phyloP scores from a whole-genome alignment of 2,888 invertebrate genomes.

The Calameuta pallipes region DNA sequence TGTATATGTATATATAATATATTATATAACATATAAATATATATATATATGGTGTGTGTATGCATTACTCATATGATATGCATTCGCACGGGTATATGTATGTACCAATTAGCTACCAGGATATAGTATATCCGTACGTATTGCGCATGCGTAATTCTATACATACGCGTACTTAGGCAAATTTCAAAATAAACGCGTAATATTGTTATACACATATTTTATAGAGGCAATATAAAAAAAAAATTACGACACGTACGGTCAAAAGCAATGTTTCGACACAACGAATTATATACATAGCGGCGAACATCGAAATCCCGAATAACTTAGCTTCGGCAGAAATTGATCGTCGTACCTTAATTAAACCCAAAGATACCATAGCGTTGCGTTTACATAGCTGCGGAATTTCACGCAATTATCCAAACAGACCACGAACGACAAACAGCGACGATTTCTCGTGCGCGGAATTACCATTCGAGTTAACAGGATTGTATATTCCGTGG shows the following conservation, averaged over 20 bases:
- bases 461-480: neutral
- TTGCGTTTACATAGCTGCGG: neutral
- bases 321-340: slow-evolving; percentile 28
- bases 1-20: neutral
- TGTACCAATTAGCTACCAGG: neutral
- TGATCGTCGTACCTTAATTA: slow-evolving; percentile 7
- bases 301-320: slow-evolving; percentile 51
- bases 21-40: neutral
- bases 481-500: neutral
- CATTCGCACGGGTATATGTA: neutral
- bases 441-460: neutral
- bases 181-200: slow-evolving; percentile 23
- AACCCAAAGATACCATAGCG: neutral
- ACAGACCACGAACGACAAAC: neutral
- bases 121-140: neutral
- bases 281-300: slow-evolving; percentile 61
- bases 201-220: slow-evolving; percentile 57
- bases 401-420: neutral
- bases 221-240: slow-evolving; percentile 51
- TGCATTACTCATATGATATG: neutral
- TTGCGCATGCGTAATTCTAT: neutral
- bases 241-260: slow-evolving; percentile 46
- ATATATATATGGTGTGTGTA: neutral
- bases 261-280: slow-evolving; percentile 67
- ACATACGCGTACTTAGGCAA: slow-evolving; percentile 11